These are phyloP conservation scores for Phocoena phocoena DNA, from an alignment of 2,113 vertebrate genomes.

Conservation along the genomic window DNA sequence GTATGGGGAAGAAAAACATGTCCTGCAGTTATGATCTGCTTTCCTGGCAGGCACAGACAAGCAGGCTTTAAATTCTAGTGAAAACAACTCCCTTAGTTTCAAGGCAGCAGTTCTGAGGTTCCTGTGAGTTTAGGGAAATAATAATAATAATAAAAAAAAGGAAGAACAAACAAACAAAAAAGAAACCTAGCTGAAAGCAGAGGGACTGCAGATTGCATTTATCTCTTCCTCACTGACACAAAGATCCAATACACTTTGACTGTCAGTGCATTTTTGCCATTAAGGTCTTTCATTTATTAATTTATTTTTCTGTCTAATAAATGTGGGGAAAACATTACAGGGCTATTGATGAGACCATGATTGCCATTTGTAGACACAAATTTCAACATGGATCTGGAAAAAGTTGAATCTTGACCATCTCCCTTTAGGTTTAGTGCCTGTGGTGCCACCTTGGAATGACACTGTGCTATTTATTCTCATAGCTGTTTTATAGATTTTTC, in stretches of 20 bases:
- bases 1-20: not conserved
- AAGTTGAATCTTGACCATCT: not conserved
- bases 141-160: not conserved
- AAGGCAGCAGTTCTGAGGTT: not conserved
- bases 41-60: conserved; percentile 9
- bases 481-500: not conserved
- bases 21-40: not conserved
- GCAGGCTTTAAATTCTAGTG: not conserved
- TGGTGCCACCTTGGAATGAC: not conserved
- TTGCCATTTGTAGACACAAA: not conserved
- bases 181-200: not conserved
- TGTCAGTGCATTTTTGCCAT: not conserved
- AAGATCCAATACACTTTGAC: not conserved
- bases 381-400: not conserved
- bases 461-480: not conserved
- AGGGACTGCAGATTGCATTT: not conserved
- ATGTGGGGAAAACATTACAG: not conserved
- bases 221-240: not conserved
- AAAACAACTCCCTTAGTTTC: not conserved
- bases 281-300: not conserved
- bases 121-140: not conserved
- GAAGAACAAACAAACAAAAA: not conserved
- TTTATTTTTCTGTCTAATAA: not conserved
- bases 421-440: not conserved
- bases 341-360: not conserved